Base-by-base conservation (phyloP, 2,888 invertebrate species). In the Gnatocerus cornutus region DNA sequence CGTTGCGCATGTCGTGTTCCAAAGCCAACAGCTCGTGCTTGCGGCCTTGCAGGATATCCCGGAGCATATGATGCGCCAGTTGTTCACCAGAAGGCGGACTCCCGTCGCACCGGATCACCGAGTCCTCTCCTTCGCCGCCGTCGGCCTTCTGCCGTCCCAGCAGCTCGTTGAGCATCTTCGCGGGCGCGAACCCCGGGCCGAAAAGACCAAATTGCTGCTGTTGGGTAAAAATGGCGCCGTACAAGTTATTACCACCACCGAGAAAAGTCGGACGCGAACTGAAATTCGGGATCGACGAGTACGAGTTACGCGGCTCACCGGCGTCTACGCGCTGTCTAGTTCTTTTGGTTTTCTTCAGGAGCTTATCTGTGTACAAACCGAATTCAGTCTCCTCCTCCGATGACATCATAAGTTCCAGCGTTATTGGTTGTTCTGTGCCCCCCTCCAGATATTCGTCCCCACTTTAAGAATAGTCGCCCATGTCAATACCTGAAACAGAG, bases 271-370 rank as follows among this genome's bases (percentile, higher is more conserved):
- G 91, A 85, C 91, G 89, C 86, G 91, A 91, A 88, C 90, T 91
- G 84, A 91, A 91, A 87, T 90, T 91, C 84, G 91, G 91, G 82
- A 92, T 91, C 83, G 91, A 91, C 82, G 92, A 94, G 89, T 96
- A 96, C 87, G 94, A 93, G 90, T 95, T 96, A 88, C 95, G 92
- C 87, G 94, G 93, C 89, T 96, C 95, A 84, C 96, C 95, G 89
- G 95, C 96, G 93, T 96, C 95, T 89, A 95, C 96, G 88, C 95
- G 93, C 91, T 96, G 95, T 91, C 96, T 92, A 89, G 93, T 94
- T 88, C 95, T 93, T 89, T 95, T 95, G 88, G 92, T 91, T 91
- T 94, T 93, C 93, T 94, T 94, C 90, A 94, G 91, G 89, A 93
- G 92, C 88, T 92, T 92, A 91, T 93, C 94, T 92, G 93, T 93